A percentile compares a stretch with the other conserved stretches of the same genome.
phyloP scores from a whole-genome alignment of 2,113 vertebrate genomes.

The Hippocampus comes region DNA sequence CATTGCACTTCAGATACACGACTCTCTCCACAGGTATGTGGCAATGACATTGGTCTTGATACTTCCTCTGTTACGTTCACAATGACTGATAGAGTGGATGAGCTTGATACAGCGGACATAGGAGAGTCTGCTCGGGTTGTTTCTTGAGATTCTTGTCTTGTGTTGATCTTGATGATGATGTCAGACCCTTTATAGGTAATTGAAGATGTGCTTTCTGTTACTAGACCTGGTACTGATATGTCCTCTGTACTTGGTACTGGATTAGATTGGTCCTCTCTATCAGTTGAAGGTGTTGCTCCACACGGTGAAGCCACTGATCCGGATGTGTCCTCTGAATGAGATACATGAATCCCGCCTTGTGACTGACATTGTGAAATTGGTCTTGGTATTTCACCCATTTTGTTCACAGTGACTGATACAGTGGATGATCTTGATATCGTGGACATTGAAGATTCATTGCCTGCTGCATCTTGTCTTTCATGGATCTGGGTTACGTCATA shows the following conservation, averaged over 20 bases:
- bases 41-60: background rate
- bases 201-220: background rate
- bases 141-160: constrained; percentile 3
- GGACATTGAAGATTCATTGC: background rate
- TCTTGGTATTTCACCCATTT: background rate
- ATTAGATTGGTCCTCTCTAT: background rate
- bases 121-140: background rate
- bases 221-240: background rate
- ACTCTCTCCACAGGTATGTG: background rate
- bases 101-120: background rate
- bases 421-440: background rate
- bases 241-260: constrained; percentile 5
- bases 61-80: constrained; percentile 4
- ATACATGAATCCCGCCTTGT: background rate
- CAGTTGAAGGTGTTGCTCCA: background rate
- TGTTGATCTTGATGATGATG: constrained; percentile 5
- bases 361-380: background rate
- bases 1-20: background rate
- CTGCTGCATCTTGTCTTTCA: constrained; percentile 1
- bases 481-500: background rate
- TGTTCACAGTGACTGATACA: constrained; percentile 4
- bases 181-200: constrained; percentile 1
- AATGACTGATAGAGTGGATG: background rate
- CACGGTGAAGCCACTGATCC: background rate
- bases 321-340: background rate